Evolutionary conservation across 2,113 vertebrate genomes (phyloP), one percentile per base, ranked within the genome.

Genomic region (Sinocyclocheilus rhinocerous): DNA sequence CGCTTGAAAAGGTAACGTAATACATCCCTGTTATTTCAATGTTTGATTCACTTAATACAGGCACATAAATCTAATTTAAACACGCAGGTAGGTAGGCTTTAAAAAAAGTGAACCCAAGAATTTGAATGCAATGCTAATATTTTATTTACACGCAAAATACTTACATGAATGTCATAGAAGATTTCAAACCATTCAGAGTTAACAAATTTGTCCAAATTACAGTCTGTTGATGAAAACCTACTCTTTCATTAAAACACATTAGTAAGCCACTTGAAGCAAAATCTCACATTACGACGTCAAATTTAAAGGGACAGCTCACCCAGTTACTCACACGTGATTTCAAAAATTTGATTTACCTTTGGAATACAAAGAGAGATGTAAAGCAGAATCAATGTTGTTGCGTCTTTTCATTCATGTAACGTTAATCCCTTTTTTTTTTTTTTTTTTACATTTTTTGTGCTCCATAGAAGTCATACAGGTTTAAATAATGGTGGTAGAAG

Each of bases 121-220:
- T 79, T 79, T 15, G 33, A 63, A 15, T 16, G 13, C 3, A n/a
- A 61, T n/a, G 22, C 57, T 24, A 42, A 15, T 10, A 61, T 3
- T 79, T 80, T 80, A 80, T 80, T 63, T 18, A 61, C 29, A 36
- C 7, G 24, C 57, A 61, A 8, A 22, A 79, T 36, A 61, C 33
- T 39, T 42, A 24, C 11, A 79, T n/a, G 22, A 39, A 36, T 18
- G 16, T 42, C 20, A 73, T 42, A 12, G 3, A 36, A 36, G 3
- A 72, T 72, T 42, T 22, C 6, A 80, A 42, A 42, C 10, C 57
- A 13, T 80, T 59, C 4, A 16, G 1, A 15, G 36, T 16, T 15
- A 16, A 55, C 2, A 52, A 1, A 16, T 16, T 52, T 52, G 50
- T 52, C 22, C 8, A 59, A 13, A 22, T 33, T 12, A 36, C 52